A percentile compares a stretch with the other conserved stretches of the same genome.
Evolutionary conservation across 2,888 invertebrate species (phyloP).

Genomic region (Cabera pusaria): DNA sequence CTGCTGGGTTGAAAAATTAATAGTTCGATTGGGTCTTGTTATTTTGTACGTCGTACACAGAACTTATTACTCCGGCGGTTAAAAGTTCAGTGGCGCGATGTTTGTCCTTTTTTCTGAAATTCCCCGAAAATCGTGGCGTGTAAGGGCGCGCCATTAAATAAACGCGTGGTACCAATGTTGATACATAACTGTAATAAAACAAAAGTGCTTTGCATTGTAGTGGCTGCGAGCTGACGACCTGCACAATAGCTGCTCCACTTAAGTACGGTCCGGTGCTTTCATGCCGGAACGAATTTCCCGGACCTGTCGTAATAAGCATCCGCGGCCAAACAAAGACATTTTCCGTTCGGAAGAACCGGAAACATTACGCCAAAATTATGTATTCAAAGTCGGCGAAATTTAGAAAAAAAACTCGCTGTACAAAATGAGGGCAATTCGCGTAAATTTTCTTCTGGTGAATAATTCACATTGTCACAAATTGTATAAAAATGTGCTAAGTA

Average conservation of each 20-base stretch:
- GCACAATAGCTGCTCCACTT: slow-evolving; percentile 67
- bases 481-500: slow-evolving; percentile 13
- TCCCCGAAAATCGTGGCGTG: slow-evolving; percentile 39
- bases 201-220: slow-evolving; percentile 69
- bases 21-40: slow-evolving; percentile 24
- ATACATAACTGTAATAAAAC: slow-evolving; percentile 69
- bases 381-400: slow-evolving; percentile 53
- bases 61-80: background rate
- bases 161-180: slow-evolving; percentile 65
- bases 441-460: slow-evolving; percentile 22
- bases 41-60: slow-evolving; percentile 14
- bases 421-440: slow-evolving; percentile 25
- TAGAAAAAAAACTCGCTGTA: slow-evolving; percentile 40
- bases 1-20: slow-evolving; percentile 28
- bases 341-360: slow-evolving; percentile 62
- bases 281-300: slow-evolving; percentile 65
- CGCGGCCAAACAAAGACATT: slow-evolving; percentile 72
- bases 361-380: slow-evolving; percentile 63
- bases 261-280: slow-evolving; percentile 71
- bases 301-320: slow-evolving; percentile 71
- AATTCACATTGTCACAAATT: slow-evolving; percentile 10
- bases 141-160: slow-evolving; percentile 59
- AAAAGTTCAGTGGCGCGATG: slow-evolving; percentile 7
- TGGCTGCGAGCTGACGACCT: slow-evolving; percentile 45
- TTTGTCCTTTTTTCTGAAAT: slow-evolving; percentile 20